Percentiles rank a stretch among this genome's conserved stretches.
phyloP scores from a whole-genome alignment of 2,888 invertebrate genomes.

The Julus scanicus region DNA sequence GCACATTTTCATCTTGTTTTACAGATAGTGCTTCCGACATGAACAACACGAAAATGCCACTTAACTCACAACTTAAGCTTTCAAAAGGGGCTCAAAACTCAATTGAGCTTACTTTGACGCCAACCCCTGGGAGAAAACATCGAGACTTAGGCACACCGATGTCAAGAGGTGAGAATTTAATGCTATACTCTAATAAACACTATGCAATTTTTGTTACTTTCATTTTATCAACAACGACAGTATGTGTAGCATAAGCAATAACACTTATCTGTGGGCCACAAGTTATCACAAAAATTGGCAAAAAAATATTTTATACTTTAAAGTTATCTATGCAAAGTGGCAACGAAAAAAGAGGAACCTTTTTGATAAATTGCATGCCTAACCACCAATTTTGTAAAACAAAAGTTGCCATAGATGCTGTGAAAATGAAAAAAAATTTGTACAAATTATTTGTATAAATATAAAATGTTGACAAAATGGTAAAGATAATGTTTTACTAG shows the following conservation, averaged over 20 bases:
- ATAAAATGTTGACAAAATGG: too few relatives aligned
- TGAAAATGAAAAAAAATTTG: too few relatives aligned
- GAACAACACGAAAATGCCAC: slow-evolving; percentile 50
- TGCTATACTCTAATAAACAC: background rate
- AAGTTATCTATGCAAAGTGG: background rate
- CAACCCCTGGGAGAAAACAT: slow-evolving; percentile 49
- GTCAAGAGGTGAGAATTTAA: slow-evolving; percentile 46
- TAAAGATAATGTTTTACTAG: too few relatives aligned
- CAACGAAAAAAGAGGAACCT: too few relatives aligned
- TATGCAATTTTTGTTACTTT: background rate
- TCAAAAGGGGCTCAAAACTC: slow-evolving; percentile 49
- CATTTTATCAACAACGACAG: background rate
- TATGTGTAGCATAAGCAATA: background rate
- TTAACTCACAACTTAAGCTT: slow-evolving; percentile 50
- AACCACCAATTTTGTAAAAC: too few relatives aligned
- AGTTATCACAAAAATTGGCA: background rate
- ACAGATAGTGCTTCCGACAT: slow-evolving; percentile 47
- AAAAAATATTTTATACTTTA: background rate
- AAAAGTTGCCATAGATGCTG: too few relatives aligned
- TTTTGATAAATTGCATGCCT: too few relatives aligned
- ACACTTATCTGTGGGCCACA: background rate
- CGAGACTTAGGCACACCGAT: slow-evolving; percentile 17
- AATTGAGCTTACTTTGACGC: slow-evolving; percentile 48
- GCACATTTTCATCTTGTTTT: background rate
- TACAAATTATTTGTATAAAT: too few relatives aligned